These are phyloP conservation scores for Accipiter cooperii DNA, from an alignment of 2,113 vertebrate species.

Conservation along the genomic window DNA sequence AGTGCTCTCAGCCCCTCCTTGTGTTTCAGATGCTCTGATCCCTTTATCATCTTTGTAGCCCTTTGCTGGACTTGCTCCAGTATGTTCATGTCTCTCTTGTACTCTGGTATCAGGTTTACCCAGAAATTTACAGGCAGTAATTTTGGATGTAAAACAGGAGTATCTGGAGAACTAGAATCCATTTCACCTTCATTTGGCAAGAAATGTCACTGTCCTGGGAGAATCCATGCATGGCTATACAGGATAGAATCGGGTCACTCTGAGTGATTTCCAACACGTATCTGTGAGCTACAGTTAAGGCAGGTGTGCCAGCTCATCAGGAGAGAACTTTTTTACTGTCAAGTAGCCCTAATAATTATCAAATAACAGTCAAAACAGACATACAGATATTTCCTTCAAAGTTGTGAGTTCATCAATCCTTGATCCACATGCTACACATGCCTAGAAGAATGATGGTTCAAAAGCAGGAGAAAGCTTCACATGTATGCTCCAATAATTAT, in stretches of 20 bases:
- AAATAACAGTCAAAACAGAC: not conserved
- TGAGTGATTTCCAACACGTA: not conserved
- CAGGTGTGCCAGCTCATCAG: not conserved
- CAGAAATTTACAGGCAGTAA: not conserved
- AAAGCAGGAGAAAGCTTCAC: not conserved
- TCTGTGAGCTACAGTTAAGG: not conserved
- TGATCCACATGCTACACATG: rapidly evolving
- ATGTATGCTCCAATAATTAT: not conserved
- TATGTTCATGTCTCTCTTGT: not conserved
- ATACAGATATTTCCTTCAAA: not conserved
- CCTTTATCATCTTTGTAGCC: not conserved
- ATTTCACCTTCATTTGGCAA: not conserved
- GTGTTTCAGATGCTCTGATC: not conserved
- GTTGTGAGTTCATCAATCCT: not conserved
- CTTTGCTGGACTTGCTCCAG: not conserved
- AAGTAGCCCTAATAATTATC: not conserved
- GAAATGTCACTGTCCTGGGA: not conserved
- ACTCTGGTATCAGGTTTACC: not conserved
- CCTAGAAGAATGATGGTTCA: not conserved
- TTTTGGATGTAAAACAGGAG: not conserved
- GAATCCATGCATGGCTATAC: not conserved
- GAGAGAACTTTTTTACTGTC: not conserved
- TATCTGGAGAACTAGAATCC: not conserved
- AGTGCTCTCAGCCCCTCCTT: not conserved
- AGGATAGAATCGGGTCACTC: not conserved